A percentile compares a stretch with the other conserved stretches of the same genome.
Conservation (phyloP, 1,140 invertebrate species). For the Gonioctena quinquepunctata region DNA sequence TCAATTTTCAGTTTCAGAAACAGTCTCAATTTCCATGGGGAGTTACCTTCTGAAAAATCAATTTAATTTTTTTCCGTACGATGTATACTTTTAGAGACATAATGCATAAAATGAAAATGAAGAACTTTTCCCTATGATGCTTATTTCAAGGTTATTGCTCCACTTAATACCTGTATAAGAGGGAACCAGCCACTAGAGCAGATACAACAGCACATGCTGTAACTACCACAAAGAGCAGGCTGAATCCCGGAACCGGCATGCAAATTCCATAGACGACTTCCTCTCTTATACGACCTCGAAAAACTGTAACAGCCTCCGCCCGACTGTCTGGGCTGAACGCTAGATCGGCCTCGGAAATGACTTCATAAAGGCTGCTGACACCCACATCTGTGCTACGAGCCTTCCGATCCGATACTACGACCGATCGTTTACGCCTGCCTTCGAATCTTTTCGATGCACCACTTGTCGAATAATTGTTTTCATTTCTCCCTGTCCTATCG, state of each 20-base stretch:
- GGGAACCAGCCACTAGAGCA: slow-evolving; percentile 60
- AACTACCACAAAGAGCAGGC: slow-evolving; percentile 83
- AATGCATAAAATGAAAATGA: too few relatives aligned
- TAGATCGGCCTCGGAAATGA: slow-evolving; percentile 89
- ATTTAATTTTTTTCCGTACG: too few relatives aligned
- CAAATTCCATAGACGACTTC: slow-evolving; percentile 92
- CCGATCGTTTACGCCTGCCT: slow-evolving; percentile 61
- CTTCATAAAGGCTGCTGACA: slow-evolving; percentile 84
- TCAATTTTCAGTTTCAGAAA: too few relatives aligned
- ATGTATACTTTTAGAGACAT: too few relatives aligned
- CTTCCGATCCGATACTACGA: slow-evolving; percentile 69
- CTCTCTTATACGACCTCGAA: slow-evolving; percentile 83
- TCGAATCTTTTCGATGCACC: neutral
- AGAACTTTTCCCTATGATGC: neutral
- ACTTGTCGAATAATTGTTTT: neutral
- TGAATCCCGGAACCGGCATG: slow-evolving; percentile 85
- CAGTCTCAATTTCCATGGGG: too few relatives aligned
- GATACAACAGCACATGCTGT: slow-evolving; percentile 83
- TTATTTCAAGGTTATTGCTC: neutral
- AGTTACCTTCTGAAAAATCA: too few relatives aligned
- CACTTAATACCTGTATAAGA: slow-evolving; percentile 29
- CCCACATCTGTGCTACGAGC: slow-evolving; percentile 79
- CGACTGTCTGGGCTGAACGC: slow-evolving; percentile 84
- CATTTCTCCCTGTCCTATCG: neutral
- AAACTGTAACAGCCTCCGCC: slow-evolving; percentile 80